Evolutionary conservation across 2,113 vertebrate genomes (phyloP).

Genomic region (Gavia stellata): DNA sequence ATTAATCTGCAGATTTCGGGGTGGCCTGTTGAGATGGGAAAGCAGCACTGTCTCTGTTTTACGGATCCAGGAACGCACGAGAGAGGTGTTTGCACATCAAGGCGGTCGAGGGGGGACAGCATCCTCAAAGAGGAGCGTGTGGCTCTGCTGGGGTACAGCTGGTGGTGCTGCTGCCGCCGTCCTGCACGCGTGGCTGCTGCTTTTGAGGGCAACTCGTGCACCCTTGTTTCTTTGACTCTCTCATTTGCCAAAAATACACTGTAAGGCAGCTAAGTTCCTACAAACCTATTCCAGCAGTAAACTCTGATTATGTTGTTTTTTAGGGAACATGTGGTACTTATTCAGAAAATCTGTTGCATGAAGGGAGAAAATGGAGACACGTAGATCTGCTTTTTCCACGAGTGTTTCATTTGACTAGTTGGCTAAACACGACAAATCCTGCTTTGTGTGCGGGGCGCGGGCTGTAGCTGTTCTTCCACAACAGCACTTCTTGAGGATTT

Average conservation of each 20-base stretch:
- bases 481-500: not conserved
- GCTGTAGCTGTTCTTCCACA: not conserved
- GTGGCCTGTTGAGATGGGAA: not conserved
- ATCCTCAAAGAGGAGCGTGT: fast-evolving
- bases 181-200: fast-evolving
- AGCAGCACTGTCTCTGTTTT: not conserved
- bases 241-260: not conserved
- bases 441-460: not conserved
- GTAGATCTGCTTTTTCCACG: fast-evolving
- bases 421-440: not conserved
- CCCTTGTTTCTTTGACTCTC: not conserved
- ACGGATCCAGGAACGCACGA: not conserved
- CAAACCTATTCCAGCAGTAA: not conserved
- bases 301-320: not conserved
- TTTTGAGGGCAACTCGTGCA: not conserved
- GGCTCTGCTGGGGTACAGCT: not conserved
- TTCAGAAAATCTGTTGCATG: not conserved
- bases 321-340: not conserved
- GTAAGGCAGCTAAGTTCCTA: not conserved
- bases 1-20: not conserved
- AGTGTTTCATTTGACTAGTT: not conserved
- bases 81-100: fast-evolving
- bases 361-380: not conserved
- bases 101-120: fast-evolving
- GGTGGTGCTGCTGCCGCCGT: not conserved